These are phyloP conservation scores for Sinodicranocentrus sp. DNA, from an alignment of 2,888 invertebrate species.

Conservation along the genomic window DNA sequence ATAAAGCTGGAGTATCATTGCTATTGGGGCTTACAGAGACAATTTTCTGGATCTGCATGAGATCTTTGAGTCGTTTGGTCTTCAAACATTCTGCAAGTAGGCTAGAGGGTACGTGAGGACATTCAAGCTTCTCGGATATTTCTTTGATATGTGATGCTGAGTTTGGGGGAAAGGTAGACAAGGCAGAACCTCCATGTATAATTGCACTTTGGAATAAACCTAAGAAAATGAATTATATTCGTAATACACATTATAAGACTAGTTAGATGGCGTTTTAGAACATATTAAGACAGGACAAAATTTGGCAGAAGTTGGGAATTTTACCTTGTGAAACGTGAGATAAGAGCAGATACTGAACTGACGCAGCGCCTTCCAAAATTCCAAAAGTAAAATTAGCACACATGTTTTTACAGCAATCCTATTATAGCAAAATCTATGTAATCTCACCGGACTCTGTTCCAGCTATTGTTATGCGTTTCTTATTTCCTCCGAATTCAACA, in stretches of 20 bases:
- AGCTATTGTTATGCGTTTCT: conserved; percentile 52
- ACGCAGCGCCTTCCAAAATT: conserved; percentile 57
- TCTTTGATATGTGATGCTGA: conserved; percentile 17
- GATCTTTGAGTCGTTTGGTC: conserved; percentile 56
- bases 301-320: not conserved
- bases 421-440: not conserved
- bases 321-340: conserved; percentile 62
- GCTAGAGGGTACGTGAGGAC: conserved; percentile 48
- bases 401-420: not conserved
- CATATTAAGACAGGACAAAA: not conserved
- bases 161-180: conserved; percentile 47
- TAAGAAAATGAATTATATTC: conserved; percentile 18
- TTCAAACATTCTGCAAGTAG: conserved; percentile 64
- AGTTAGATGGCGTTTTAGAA: no score
- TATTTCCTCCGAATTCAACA: conserved; percentile 57
- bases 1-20: no score
- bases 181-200: conserved; percentile 46
- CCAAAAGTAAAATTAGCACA: not conserved
- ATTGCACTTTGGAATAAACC: conserved; percentile 69
- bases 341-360: conserved; percentile 61
- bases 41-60: conserved; percentile 46
- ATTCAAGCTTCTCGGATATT: conserved; percentile 56
- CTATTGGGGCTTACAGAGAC: conserved; percentile 48
- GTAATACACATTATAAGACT: no score
- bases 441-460: conserved; percentile 55